Evolutionary conservation across 2,888 invertebrate species (phyloP), one percentile per base, ranked within the genome.

Genomic region (Drosophila pseudotalamancana): DNA sequence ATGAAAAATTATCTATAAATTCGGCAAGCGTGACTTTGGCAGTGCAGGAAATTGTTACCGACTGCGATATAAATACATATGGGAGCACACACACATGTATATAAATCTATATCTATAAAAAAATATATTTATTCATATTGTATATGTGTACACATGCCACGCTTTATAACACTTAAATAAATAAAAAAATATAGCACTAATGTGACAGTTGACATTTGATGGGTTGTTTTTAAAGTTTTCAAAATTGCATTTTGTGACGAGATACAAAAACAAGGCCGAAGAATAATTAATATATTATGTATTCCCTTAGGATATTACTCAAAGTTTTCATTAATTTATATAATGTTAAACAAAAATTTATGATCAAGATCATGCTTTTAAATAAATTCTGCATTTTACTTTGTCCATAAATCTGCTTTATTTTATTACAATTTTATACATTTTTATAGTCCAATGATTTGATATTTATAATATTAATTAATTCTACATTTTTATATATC

Each of bases 1-100:
- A 82, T 86, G 83, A 80, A 72, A 79, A 86, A 86, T 82, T 77
- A 83, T 82, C 77, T 82, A 73, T 86, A 80, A 86, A 83, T 81
- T 86, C 77, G 80, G 83, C 79, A 82, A 80, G 67, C 66, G 71
- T 73, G 70, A 57, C 70, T 64, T 27, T 37, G 74, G 68, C 72
- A 60, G 59, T 53, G 54, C 76, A 74, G 67, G 74, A 75, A 76
- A 76, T 75, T 64, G 67, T 72, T 76, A 76, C 67, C 40, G 77
- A 63, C 73, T 80, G 60, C 57, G 19, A 77, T 66, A 73, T 75
- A 73, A 70, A 73, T 70, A 69, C n/a, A n/a, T 37, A 43, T 4
- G 19, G 0, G 34, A 29, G 43, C 12, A 42, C 23, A 63, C 6
- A 35, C 6, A 23, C 1, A 16, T 5, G 25, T 31, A 42, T 11